Evolutionary conservation across 1,140 invertebrate species (phyloP), one percentile per base, ranked within the genome.

Genomic region (Caenorhabditis brenneri): DNA sequence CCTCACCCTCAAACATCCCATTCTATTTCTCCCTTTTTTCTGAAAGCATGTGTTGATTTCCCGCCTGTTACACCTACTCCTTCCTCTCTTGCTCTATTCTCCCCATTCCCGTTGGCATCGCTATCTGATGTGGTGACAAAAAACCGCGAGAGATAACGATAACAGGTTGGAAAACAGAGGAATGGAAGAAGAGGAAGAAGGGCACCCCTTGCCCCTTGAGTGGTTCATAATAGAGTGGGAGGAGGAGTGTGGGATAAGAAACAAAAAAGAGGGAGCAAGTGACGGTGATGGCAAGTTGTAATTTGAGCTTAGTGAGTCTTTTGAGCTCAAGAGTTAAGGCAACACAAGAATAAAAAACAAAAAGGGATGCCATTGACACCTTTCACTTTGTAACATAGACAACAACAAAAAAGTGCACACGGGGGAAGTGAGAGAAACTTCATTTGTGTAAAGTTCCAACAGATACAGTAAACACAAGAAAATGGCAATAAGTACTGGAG

Each of bases 301-400:
- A 55, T 80, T 80, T 51, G 51, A 80, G 79, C 51, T 53, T 80
- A 80, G 79, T 33, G 79, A 80, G 51, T n/a, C 51, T 53, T 42
- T 42, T 80, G 79, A 80, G 79, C 46, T 51, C 48, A 53, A 53
- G 48, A 80, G 51, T 80, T 55, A 80, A 53, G 79, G 51, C 19
- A 80, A 80, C 51, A 53, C 29, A 51, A 39, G 6, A 80, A 49
- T 42, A 74, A 74, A 36, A 65, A 74, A 42, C 33, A 46, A 24
- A 74, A 24, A 42, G 29, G 29, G 36, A 39, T 74, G n/a, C 36
- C 65, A 42, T 74, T 74, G 65, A 74, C 65, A 74, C 65, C 65
- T 74, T 74, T 12, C 36, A 10, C 10, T 42, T 74, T 74, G 65
- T 74, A 74, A 80, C 46, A 80, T 51, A 51, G 33, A 80, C 46